Base-by-base conservation (phyloP, 2,888 invertebrate species). In the Drosophila pegasa region DNA sequence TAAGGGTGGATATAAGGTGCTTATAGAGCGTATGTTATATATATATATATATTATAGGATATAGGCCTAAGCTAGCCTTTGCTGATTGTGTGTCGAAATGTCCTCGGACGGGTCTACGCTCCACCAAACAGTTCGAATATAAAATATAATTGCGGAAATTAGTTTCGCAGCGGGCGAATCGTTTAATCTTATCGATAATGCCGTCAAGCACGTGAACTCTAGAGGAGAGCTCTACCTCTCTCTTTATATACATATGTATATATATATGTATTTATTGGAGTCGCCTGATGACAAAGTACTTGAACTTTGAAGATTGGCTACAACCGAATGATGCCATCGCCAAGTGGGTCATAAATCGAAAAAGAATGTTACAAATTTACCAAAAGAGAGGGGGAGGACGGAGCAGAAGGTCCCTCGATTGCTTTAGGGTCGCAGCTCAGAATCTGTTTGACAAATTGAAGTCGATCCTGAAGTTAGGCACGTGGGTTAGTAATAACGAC, bases 91-190 rank as follows among this genome's bases (percentile, higher is more conserved):
- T 27, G 25, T 50, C 9, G 43, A 45, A 61, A 40, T 56, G 63
- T 72, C 77, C 73, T 69, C 77, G 73, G 60, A 54, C 67, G 38
- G 20, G 59, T 55, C 55, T 55, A 51, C 67, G 52, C 41, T 70
- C 56, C 55, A 54, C 37, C 57, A 54, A 52, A 37, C 43, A 47
- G 60, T 43, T 33, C 40, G 33, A 55, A 76, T 55, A 72, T 55
- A 60, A 35, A 40, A 12, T 69, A 64, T 65, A 69, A 75, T 79
- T 80, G 64, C 63, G 68, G 56, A 75, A 75, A 75, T 76, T 75
- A 56, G 58, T 71, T 67, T 75, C 9, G 50, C 51, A 47, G 45
- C 54, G 47, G 16, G 33, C 33, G 57, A 65, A 65, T 58, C 51
- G 37, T 59, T 59, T 45, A 75, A 71, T 75, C 76, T 75, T 58